phyloP scores from a whole-genome alignment of 1,140 invertebrate species.

The Lamellibrachia luymesi region DNA sequence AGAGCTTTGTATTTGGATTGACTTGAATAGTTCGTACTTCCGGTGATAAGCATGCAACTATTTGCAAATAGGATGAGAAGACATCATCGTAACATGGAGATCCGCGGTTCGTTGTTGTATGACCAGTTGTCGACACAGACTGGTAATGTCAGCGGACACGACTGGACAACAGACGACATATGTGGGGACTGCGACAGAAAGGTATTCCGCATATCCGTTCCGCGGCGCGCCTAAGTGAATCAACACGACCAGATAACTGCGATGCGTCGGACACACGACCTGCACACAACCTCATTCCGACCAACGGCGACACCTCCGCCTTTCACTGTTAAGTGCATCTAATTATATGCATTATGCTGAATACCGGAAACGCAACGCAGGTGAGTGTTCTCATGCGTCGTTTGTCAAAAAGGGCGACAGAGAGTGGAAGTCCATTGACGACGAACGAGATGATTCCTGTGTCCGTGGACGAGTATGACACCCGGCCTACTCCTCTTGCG shows the following conservation, averaged over 20 bases:
- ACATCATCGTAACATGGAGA: not conserved
- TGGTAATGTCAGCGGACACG: not conserved
- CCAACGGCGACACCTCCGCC: not conserved
- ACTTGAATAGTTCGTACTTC: not conserved
- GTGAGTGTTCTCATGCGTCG: not conserved
- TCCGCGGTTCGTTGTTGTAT: not conserved
- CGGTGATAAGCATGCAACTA: not conserved
- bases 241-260: not conserved
- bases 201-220: not conserved
- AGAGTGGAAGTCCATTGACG: not conserved
- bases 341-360: conserved; percentile 1
- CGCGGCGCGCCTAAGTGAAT: not conserved
- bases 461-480: not conserved
- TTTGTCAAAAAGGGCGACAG: not conserved
- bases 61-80: not conserved
- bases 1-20: not conserved
- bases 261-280: not conserved
- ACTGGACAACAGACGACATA: not conserved
- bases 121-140: not conserved
- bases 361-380: not conserved
- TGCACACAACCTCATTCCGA: not conserved
- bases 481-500: not conserved
- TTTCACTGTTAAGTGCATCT: not conserved
- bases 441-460: not conserved
- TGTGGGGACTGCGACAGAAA: not conserved